Percentiles rank a stretch among this genome's conserved stretches.
Conservation (phyloP, 1,140 invertebrate species). For the Phortica variegata region DNA sequence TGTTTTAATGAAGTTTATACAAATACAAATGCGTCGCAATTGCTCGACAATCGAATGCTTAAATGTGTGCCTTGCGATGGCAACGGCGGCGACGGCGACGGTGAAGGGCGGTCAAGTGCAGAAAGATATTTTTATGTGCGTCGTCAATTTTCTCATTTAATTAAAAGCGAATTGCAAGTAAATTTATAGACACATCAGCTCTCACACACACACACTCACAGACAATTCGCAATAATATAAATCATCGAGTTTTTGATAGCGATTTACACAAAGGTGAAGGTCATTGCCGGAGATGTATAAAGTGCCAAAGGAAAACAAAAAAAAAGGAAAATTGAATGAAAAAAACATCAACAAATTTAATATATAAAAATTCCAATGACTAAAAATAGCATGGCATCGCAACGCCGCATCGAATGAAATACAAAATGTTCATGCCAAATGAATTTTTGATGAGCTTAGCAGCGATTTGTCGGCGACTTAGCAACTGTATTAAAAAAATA, state of each 20-base stretch:
- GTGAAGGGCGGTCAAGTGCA: constrained; percentile 17
- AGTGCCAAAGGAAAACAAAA: constrained; percentile 16
- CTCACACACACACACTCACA: constrained; percentile 14
- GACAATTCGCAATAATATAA: too few species aligned
- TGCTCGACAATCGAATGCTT: too few species aligned
- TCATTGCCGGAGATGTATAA: too few species aligned
- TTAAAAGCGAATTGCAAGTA: constrained; percentile 16
- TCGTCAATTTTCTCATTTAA: constrained; percentile 6
- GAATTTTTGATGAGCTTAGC: constrained; percentile 39
- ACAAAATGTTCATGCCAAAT: constrained; percentile 20
- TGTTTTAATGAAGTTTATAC: constrained; percentile 51
- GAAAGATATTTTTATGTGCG: constrained; percentile 28
- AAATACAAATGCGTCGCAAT: constrained; percentile 25
- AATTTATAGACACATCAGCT: background rate
- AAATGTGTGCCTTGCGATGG: constrained; percentile 5
- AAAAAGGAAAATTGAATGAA: background rate
- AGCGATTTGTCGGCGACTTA: constrained; percentile 37
- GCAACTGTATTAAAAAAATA: constrained; percentile 13
- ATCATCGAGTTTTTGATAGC: too few species aligned
- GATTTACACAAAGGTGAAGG: too few species aligned
- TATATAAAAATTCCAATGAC: background rate
- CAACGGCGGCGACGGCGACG: constrained; percentile 1
- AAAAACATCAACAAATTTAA: constrained; percentile 6
- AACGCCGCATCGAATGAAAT: constrained; percentile 18
- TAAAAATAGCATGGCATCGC: background rate